Percentiles rank a stretch among this genome's conserved stretches.
Evolutionary conservation across 2,797 vertebrate genomes (phyloP).

Genomic region (Gallinago solitaria): DNA sequence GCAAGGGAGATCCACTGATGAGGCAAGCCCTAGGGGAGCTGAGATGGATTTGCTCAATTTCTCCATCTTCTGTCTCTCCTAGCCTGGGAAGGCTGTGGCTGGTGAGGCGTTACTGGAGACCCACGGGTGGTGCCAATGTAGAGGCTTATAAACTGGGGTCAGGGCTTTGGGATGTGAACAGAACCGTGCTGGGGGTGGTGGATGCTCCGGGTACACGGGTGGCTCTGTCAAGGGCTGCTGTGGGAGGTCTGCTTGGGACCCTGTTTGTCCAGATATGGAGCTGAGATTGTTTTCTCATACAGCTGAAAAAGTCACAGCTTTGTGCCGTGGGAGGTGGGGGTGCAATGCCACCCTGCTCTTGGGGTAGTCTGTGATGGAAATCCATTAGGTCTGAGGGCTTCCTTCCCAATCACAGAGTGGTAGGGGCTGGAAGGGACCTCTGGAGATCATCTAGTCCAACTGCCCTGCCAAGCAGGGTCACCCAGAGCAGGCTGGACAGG

Average conservation of each 20-base stretch:
- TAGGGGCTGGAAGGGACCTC: neutral
- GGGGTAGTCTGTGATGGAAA: neutral
- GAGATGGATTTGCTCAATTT: neutral
- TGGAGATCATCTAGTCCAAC: neutral
- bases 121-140: rapidly evolving
- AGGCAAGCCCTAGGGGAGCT: neutral
- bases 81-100: neutral
- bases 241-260: neutral
- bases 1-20: neutral
- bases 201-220: rapidly evolving
- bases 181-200: rapidly evolving
- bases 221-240: neutral
- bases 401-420: neutral
- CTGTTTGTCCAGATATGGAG: neutral
- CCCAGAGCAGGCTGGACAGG: neutral
- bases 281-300: neutral
- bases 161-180: neutral
- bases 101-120: rapidly evolving
- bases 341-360: neutral
- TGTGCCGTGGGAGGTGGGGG: neutral
- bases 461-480: neutral
- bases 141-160: neutral
- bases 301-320: neutral
- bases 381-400: neutral
- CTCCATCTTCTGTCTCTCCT: neutral